Evolutionary conservation across 1,140 invertebrate species (phyloP), one percentile per base, ranked within the genome.

Genomic region (Bombus turneri): DNA sequence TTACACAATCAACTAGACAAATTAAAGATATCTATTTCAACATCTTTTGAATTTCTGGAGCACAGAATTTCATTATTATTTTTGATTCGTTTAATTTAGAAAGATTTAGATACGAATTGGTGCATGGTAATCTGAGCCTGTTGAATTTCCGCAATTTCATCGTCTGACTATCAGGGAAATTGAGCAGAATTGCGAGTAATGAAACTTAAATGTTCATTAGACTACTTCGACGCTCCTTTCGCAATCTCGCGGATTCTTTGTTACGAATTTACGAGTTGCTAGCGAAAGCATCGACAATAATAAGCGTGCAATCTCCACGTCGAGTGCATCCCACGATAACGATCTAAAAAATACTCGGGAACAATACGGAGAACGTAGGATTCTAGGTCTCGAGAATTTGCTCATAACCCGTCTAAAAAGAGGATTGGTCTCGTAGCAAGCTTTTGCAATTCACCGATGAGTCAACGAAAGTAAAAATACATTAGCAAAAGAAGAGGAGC

Each of bases 281-380:
- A 89, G 90, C 87, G 88, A 90, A 92, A 92, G 90, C 85, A 87
- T 84, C 82, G 79, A 79, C 81, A 86, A 78, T 90, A 92, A 92
- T 75, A 74, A 89, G 72, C 87, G 78, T 88, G 83, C 88, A 91
- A 92, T 90, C 86, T 86, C 81, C 83, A 69, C 86, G 88, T 87
- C 69, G 86, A 92, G 83, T 78, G 79, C 85, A 87, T 88, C 86
- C 90, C 86, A 89, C 89, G 85, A 91, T 91, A 85, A 86, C 84
- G 53, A 72, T 72, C 53, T 88, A 83, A 59, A 77, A 79, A 84
- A 31, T 12, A 10, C 18, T 22, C 5, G 12, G 43, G 25, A 75
- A 75, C 43, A 75, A 75, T 57, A 57, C 43, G 22, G 47, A 13
- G 13, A 37, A 53, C 25, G 31, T 28, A 57, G n/a, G 28, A 25